Base-by-base conservation (phyloP, 2,797 vertebrate genomes). In the Catostomus latipinnis region DNA sequence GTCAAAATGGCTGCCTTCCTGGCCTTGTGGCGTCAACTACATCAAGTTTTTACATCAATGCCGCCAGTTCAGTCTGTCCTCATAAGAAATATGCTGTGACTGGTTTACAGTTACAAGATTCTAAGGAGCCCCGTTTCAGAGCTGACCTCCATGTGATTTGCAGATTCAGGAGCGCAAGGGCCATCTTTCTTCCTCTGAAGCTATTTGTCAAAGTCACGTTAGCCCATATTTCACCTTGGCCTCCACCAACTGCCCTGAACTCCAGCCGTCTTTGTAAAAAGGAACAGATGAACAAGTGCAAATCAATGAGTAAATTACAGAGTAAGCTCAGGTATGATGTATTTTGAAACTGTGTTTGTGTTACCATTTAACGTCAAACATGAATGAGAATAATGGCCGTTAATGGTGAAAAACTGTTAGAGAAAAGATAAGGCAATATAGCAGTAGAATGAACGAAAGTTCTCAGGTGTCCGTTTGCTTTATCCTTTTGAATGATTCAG, bases 11-110 rank as follows among this genome's bases (percentile, higher is more conserved):
- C 85, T 81, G 83, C 61, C 65, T 52, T 2, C 5, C 12, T 11
- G 66, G 81, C 78, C 83, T 78, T 83, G 86, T 83, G 82, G 53
- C 70, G 82, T 90, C 87, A 86, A 86, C 81, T 61, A 77, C 70
- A 73, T 74, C 60, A 77, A 83, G 80, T 56, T n/a, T 71, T 71
- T 60, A 69, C n/a, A 5, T 72, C 62, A 57, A 71, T 71, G 60
- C 65, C 70, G 80, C 80, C 69, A 68, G 60, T 78, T 69, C 69
- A 71, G 4, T 81, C 18, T 62, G 62, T 83, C 78, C 68, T 58
- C 46, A 68, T 48, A 50, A 63, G 57, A 75, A 78, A 58, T 11
- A 18, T 12, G 11, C 45, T 45, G 76, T 82, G 74, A 75, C 16
- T 66, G 53, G 57, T 71, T 56, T 74, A 71, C 69, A 66, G 74